These are phyloP conservation scores for Aleiodes leptofemur DNA, from an alignment of 2,888 invertebrate species.

Conservation along the genomic window DNA sequence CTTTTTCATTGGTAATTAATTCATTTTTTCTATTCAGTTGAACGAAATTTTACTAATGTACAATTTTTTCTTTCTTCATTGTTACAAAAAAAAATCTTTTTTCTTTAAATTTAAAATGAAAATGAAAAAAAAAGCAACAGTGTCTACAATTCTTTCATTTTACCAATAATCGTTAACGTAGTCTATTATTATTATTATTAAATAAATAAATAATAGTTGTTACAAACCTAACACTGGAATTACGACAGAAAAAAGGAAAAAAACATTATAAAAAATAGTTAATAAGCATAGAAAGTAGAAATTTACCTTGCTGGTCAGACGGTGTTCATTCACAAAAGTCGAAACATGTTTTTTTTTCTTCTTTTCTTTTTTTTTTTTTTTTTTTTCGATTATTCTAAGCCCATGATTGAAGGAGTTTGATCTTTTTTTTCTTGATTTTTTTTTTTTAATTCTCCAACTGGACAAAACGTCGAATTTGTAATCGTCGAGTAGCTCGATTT, in stretches of 20 bases:
- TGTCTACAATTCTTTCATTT: no score
- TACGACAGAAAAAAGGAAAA: slow-evolving; percentile 3
- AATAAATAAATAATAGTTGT: slow-evolving; percentile 27
- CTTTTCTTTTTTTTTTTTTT: slow-evolving; percentile 11
- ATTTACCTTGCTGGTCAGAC: slow-evolving; percentile 46
- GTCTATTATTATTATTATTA: background rate
- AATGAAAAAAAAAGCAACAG: background rate
- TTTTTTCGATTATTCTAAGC: slow-evolving; percentile 23
- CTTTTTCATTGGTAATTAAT: no score
- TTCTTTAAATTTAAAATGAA: slow-evolving; percentile 3
- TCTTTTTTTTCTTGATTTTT: slow-evolving; percentile 17
- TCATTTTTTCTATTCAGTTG: no score
- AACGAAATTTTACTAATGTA: background rate
- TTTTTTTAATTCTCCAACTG: no score
- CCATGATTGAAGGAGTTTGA: slow-evolving; percentile 17
- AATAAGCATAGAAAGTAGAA: slow-evolving; percentile 31
- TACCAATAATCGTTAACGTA: no score
- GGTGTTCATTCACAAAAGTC: slow-evolving; percentile 45
- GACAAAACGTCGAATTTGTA: slow-evolving; percentile 42
- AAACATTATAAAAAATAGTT: slow-evolving; percentile 22
- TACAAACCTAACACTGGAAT: slow-evolving; percentile 32
- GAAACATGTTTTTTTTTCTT: slow-evolving; percentile 17
- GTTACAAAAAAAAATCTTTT: background rate
- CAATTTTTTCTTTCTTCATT: background rate
- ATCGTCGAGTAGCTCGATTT: slow-evolving; percentile 62